phyloP scores from a whole-genome alignment of 2,888 invertebrate genomes.

The Aradus depressus region DNA sequence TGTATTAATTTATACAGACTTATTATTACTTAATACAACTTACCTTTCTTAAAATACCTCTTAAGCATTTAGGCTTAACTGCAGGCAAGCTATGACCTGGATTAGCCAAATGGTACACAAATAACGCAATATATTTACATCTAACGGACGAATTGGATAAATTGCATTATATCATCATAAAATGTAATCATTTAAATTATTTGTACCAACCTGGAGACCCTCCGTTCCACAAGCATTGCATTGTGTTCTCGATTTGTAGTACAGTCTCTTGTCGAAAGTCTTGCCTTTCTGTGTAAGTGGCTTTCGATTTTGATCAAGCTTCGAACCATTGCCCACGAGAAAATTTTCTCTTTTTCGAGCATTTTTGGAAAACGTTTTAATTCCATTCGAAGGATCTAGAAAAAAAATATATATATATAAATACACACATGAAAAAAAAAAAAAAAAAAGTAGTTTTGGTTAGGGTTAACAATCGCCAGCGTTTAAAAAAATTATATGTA shows the following conservation, averaged over 20 bases:
- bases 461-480: no score
- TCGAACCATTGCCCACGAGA: conserved; percentile 30
- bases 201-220: conserved; percentile 49
- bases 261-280: conserved; percentile 59
- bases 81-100: no score
- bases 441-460: no score
- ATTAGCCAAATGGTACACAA: no score
- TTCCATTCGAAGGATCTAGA: conserved; percentile 39
- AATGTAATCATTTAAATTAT: neutral
- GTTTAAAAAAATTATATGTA: neutral
- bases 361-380: conserved; percentile 53
- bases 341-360: conserved; percentile 51
- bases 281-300: conserved; percentile 53
- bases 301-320: conserved; percentile 57
- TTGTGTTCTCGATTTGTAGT: conserved; percentile 54
- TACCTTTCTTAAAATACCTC: no score
- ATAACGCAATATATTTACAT: no score
- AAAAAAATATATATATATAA: conserved; percentile 19
- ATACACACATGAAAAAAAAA: conserved; percentile 25
- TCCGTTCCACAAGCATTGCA: conserved; percentile 51
- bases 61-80: no score
- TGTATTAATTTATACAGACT: no score
- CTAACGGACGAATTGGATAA: no score
- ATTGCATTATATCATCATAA: neutral
- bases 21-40: no score